Conservation (phyloP, 2,797 vertebrate genomes). For the Etheostoma perlongum region DNA sequence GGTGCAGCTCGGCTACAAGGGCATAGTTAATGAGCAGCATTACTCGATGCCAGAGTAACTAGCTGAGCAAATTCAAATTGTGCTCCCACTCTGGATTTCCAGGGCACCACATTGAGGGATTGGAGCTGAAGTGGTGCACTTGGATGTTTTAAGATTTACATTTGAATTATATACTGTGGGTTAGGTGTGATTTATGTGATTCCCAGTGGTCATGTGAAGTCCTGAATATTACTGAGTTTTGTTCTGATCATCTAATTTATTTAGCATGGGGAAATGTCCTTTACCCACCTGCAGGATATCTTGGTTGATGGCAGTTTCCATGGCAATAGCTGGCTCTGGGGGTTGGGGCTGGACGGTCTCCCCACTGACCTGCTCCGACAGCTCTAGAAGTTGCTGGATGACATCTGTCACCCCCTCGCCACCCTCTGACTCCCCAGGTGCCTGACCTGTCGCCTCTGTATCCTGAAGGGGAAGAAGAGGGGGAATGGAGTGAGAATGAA, state of each 20-base stretch:
- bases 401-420: conserved; percentile 92
- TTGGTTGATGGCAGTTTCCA: conserved; percentile 94
- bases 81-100: no score
- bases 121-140: not conserved
- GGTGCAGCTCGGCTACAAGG: no score
- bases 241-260: not conserved
- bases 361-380: conserved; percentile 93
- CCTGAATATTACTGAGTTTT: not conserved
- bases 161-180: not conserved
- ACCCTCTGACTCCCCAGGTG: conserved; percentile 72
- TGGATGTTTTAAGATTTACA: not conserved
- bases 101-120: not conserved
- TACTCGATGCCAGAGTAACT: no score
- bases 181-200: not conserved
- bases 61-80: no score
- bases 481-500: not conserved
- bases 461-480: conserved; percentile 66
- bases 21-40: no score
- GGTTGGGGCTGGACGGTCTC: conserved; percentile 88
- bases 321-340: conserved; percentile 88
- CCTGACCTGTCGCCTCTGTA: conserved; percentile 67
- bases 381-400: conserved; percentile 96
- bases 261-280: not conserved
- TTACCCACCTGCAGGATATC: conserved; percentile 95
- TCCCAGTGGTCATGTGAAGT: not conserved